phyloP scores from a whole-genome alignment of 2,888 invertebrate genomes.

The Ennomos fuscantarius region DNA sequence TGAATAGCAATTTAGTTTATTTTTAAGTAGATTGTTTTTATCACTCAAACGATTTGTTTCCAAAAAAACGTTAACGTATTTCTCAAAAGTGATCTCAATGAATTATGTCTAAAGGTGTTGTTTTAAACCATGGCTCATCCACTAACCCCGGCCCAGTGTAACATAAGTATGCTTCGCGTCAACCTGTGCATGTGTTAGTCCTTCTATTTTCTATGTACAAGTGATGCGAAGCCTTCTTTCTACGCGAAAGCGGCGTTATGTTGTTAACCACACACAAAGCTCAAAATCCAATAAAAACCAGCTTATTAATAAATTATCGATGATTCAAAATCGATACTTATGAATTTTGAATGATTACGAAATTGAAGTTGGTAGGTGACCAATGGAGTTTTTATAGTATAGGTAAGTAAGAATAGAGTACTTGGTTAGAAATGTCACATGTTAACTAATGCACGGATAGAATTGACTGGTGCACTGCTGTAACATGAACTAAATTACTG shows the following conservation, averaged over 20 bases:
- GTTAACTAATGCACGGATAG: no score
- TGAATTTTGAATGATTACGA: conserved; percentile 37
- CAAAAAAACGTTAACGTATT: no score
- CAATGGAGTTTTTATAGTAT: conserved; percentile 4
- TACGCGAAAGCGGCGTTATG: conserved; percentile 41
- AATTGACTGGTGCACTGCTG: no score
- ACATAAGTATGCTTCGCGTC: conserved; percentile 39
- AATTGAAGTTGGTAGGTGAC: conserved; percentile 27
- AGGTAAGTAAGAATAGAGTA: background rate
- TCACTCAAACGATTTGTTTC: no score
- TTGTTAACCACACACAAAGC: conserved; percentile 75
- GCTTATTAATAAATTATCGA: conserved; percentile 31
- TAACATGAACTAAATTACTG: no score
- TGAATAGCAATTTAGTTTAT: no score
- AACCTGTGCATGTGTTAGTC: conserved; percentile 40
- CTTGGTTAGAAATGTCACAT: conserved; percentile 6
- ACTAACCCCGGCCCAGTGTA: conserved; percentile 35
- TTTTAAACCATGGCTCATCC: conserved; percentile 26
- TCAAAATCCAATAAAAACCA: conserved; percentile 46
- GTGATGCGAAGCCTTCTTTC: conserved; percentile 24
- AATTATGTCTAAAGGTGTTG: background rate
- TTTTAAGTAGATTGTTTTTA: no score
- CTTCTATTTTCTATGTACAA: conserved; percentile 22
- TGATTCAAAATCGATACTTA: conserved; percentile 35
- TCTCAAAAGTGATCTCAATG: background rate